Evolutionary conservation across 2,797 vertebrate species (phyloP).

Genomic region (Erethizon dorsatum): DNA sequence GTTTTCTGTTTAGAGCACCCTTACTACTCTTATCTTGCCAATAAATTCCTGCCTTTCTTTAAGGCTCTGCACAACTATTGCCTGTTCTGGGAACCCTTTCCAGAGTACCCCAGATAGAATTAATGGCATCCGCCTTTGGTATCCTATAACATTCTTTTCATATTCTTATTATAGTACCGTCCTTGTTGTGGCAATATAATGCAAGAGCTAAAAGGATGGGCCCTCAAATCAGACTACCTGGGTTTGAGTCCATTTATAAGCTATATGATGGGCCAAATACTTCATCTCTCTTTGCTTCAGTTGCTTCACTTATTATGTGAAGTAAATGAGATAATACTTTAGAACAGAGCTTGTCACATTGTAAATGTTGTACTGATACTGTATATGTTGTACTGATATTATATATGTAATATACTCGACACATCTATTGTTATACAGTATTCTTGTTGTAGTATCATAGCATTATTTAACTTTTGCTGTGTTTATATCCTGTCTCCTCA

Average conservation of each 20-base stretch:
- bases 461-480: conserved; percentile 1
- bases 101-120: conserved; percentile 1
- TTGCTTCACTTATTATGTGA: conserved; percentile 1
- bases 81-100: conserved; percentile 58
- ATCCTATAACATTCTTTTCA: not conserved
- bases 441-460: not conserved
- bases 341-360: conserved; percentile 5
- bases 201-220: not conserved
- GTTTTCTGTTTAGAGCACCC: conserved; percentile 38
- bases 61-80: conserved; percentile 27
- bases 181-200: not conserved
- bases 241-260: conserved; percentile 7
- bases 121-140: not conserved
- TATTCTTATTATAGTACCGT: not conserved
- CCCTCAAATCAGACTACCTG: not conserved
- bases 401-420: not conserved
- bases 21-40: conserved; percentile 51
- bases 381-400: conserved; percentile 36
- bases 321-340: conserved; percentile 50
- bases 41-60: conserved; percentile 63
- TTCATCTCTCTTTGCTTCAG: conserved; percentile 4
- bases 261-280: not conserved
- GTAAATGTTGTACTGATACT: conserved; percentile 35
- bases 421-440: not conserved
- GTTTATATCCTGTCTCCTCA: conserved; percentile 12